Percentiles rank a stretch among this genome's conserved stretches.
phyloP scores from a whole-genome alignment of 2,797 vertebrate genomes.

The Tragopan temminckii region DNA sequence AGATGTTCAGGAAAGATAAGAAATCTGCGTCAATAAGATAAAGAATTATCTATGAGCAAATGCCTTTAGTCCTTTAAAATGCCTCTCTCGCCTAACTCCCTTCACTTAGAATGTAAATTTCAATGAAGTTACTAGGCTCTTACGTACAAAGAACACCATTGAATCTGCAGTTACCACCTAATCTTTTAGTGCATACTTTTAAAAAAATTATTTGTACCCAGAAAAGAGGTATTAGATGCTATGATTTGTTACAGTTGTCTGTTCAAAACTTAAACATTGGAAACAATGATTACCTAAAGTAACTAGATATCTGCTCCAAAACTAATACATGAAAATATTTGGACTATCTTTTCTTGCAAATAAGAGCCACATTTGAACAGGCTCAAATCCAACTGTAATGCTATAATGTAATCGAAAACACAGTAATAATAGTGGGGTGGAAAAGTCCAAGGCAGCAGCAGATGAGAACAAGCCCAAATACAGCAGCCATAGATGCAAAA shows the following conservation, averaged over 20 bases:
- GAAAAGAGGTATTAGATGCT: neutral
- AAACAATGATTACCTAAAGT: neutral
- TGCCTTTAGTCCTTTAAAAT: neutral
- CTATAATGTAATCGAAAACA: too few relatives aligned
- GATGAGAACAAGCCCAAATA: too few relatives aligned
- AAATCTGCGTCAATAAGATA: neutral
- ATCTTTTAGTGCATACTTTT: neutral
- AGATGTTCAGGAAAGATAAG: constrained; percentile 8
- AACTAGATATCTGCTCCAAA: neutral
- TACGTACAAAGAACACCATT: neutral
- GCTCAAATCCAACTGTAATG: neutral
- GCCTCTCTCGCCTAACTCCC: neutral
- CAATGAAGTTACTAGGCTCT: neutral
- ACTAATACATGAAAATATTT: neutral
- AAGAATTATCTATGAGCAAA: neutral
- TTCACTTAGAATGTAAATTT: neutral
- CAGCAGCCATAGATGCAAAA: too few relatives aligned
- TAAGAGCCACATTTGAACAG: accelerated
- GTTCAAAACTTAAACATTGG: neutral
- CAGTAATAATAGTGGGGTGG: too few relatives aligned
- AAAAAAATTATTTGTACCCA: neutral
- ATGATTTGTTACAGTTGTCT: neutral
- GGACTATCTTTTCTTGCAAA: neutral
- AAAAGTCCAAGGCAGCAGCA: too few relatives aligned
- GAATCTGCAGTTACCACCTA: accelerated